These are phyloP conservation scores for Eristalis pertinax DNA, from an alignment of 2,888 invertebrate genomes.

Conservation along the genomic window DNA sequence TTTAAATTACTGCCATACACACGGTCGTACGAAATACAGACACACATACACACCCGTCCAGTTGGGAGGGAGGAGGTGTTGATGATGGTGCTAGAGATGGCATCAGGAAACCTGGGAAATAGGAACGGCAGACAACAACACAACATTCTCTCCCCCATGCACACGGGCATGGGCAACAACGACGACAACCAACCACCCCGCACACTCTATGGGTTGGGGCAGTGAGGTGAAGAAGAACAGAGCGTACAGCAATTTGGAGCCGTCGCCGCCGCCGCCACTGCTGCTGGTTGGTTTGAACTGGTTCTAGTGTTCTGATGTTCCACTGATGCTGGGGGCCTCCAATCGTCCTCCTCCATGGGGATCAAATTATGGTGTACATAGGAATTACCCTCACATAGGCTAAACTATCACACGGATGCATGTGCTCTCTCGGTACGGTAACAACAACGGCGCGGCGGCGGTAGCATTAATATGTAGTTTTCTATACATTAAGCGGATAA, in stretches of 20 bases:
- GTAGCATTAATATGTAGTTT: slow-evolving; percentile 57
- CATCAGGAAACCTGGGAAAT: slow-evolving; percentile 69
- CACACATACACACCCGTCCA: slow-evolving; percentile 23
- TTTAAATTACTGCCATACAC: slow-evolving; percentile 64
- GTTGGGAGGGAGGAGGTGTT: slow-evolving; percentile 29
- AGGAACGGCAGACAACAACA: slow-evolving; percentile 54
- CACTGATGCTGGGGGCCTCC: slow-evolving; percentile 44
- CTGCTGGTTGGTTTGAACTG: slow-evolving; percentile 4
- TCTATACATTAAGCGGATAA: slow-evolving; percentile 74
- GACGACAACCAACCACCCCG: background rate
- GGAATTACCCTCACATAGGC: slow-evolving; percentile 58
- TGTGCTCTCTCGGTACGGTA: slow-evolving; percentile 3
- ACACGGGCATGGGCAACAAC: background rate
- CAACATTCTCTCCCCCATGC: slow-evolving; percentile 20
- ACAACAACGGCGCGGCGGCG: slow-evolving; percentile 10
- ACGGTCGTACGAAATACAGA: background rate
- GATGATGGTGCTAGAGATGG: slow-evolving; percentile 68
- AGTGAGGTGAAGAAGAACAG: background rate
- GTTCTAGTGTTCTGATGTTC: slow-evolving; percentile 34
- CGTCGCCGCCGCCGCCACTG: slow-evolving; percentile 7
- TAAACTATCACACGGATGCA: slow-evolving; percentile 54
- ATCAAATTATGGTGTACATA: slow-evolving; percentile 70
- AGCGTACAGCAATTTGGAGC: slow-evolving; percentile 58
- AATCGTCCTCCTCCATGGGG: slow-evolving; percentile 57
- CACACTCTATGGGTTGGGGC: background rate